Evolutionary conservation across 1,140 invertebrate species (phyloP).

Genomic region (Rhopalosiphum padi): DNA sequence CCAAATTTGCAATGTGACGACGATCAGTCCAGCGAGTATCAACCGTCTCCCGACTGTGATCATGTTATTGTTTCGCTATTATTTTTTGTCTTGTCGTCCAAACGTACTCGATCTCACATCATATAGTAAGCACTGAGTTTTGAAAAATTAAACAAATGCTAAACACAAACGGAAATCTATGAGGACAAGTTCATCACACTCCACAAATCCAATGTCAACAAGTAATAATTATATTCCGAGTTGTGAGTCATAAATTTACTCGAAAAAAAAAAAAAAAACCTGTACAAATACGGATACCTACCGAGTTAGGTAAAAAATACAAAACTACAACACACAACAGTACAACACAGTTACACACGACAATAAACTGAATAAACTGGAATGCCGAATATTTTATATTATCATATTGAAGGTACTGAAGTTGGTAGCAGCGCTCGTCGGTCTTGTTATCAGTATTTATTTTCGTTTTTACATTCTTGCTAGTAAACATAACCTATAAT

Average conservation of each 20-base stretch:
- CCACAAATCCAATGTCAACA: background rate
- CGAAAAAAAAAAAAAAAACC: background rate
- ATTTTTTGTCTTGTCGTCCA: background rate
- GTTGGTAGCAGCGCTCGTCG: background rate
- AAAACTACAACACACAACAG: background rate
- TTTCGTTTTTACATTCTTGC: background rate
- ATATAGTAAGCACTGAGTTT: background rate
- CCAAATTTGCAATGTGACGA: background rate
- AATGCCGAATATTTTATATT: background rate
- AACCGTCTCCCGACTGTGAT: too few relatives aligned
- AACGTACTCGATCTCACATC: background rate
- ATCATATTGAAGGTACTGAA: background rate
- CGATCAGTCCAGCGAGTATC: background rate
- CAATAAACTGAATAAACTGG: background rate
- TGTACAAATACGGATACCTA: background rate
- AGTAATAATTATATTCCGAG: background rate
- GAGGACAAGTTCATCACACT: background rate
- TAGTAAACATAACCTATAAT: slow-evolving; percentile 42
- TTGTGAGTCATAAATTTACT: background rate
- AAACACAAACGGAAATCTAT: background rate
- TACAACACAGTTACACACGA: background rate
- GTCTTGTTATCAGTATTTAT: background rate
- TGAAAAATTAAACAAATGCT: background rate
- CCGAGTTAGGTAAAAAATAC: background rate
- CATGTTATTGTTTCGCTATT: background rate